Base-by-base conservation (phyloP, 2,888 invertebrate genomes). In the Leistus spinibarbis region DNA sequence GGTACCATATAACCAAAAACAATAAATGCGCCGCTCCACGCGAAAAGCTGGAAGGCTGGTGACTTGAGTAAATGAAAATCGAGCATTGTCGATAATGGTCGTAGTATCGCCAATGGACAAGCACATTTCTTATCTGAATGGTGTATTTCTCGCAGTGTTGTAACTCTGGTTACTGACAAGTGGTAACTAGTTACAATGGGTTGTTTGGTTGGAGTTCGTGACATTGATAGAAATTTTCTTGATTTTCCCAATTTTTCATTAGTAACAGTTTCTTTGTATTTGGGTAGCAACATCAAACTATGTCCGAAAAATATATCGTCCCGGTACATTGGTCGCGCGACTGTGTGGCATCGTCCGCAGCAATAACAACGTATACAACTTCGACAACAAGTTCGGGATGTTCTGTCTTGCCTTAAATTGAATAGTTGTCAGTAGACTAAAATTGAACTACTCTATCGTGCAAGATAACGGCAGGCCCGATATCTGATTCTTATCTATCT, bases 271-370 rank as follows among this genome's bases (percentile, higher is more conserved):
- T 76, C 78, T 72, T 78, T 77, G 83, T 95, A 96, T 82, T 95
- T 93, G 0, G 95, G 93, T 54, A 96, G 87, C 79, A 94, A 89
- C n/a, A 90, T 89, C 71, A 96, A 86, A 72, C 95, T 95, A 10
- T 94, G 95, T 1, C 91, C 91, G 83, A 95, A 96, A 88, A 96
- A 96, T 77, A 95, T 95, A 82, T 96, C 96, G 81, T 95, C 94
- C 80, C 95, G 88, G 85, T 95, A 94, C 82, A 96, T 87, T 1
- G 96, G 95, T 16, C 73, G 27, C 17, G 73, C 60, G 13, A 53
- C 27, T 19, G 67, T 67, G 16, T 40, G 53, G 16, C 17, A 67
- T 22, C 54, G 19, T 16, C 66, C 57, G 54, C 73, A 73, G 20
- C 56, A 66, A n/a, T 53, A n/a, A 0, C 13, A 27, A 16, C 5